Evolutionary conservation across 92 coral and sea anemone genomes (phyloP), one percentile per base, ranked within the genome.

Genomic region (Meandrina meandrites): DNA sequence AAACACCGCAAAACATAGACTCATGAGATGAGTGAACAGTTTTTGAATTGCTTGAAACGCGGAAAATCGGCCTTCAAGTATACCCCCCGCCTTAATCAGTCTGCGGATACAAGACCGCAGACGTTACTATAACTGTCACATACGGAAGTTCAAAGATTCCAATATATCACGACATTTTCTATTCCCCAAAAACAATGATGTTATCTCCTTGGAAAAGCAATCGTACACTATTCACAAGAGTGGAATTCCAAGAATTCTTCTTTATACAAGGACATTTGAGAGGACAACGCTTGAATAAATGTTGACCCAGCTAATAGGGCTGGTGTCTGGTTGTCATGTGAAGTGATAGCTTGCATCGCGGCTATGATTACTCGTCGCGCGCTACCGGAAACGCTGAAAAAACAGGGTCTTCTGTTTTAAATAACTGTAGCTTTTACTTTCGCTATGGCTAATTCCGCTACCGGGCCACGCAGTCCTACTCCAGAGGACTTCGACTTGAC

Each of bases 401-500:
- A 8, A 4, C 37, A n/a, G n/a, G n/a, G 34, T 36, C 58, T 64
- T 34, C 28, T 57, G 77, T 47, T 18, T 45, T 16, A 27, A 24
- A 76, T 42, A 28, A 66, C 4, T 27, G 34, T 17, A 79, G 40
- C 42, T 81, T 81, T 81, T 75, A 64, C 84, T 81, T 56, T 77
- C 16, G 36, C 0, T 8, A 85, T 85, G 88, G 88, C 88, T 47
- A 60, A 76, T 77, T 85, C 83, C 28, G 47, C 58, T 17, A 15
- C 42, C 8, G 82, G 22, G 47, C 81, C 76, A 12, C 67, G 76
- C 50, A 76, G 88, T 60, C 88, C 82, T 9, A 62, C 88, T 31
- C 81, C 88, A 13, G 88, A 85, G 22, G 89, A 86, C 69, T 77
- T 77, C 30, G 84, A 86, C 58, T 70, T 86, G 54, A 79, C 84